These are phyloP conservation scores for Panzeria rudis DNA, from an alignment of 2,888 invertebrate species.

Conservation along the genomic window DNA sequence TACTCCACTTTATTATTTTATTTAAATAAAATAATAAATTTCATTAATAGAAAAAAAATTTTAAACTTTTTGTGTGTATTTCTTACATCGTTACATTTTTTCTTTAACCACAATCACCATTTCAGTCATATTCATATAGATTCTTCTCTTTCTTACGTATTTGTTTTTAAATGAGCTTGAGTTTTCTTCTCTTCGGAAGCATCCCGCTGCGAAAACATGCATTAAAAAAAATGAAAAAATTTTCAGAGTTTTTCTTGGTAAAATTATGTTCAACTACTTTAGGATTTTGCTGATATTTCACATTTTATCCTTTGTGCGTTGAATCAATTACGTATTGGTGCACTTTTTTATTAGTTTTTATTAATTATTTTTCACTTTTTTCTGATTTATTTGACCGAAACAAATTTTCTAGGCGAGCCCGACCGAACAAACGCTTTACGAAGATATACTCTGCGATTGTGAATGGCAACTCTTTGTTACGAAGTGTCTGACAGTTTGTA, in stretches of 20 bases:
- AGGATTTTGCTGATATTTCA: slow-evolving; percentile 50
- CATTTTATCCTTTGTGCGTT: slow-evolving; percentile 65
- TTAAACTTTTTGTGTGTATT: slow-evolving; percentile 71
- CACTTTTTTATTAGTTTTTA: slow-evolving; percentile 63
- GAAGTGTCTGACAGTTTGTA: slow-evolving; percentile 63
- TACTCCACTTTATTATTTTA: slow-evolving; percentile 4
- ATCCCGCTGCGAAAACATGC: slow-evolving; percentile 71
- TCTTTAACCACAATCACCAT: slow-evolving; percentile 63
- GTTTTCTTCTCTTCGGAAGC: slow-evolving; percentile 63
- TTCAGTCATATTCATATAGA: slow-evolving; percentile 61
- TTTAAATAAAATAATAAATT: slow-evolving; percentile 40
- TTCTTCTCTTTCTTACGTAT: slow-evolving; percentile 59
- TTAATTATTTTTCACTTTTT: slow-evolving; percentile 69
- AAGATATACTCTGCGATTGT: slow-evolving; percentile 61
- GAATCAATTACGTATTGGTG: slow-evolving; percentile 36
- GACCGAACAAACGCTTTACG: slow-evolving; percentile 72
- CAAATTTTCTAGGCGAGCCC: slow-evolving; percentile 72
- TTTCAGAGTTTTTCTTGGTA: slow-evolving; percentile 63
- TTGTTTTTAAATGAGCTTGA: slow-evolving; percentile 61
- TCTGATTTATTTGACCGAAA: slow-evolving; percentile 66
- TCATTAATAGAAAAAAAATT: slow-evolving; percentile 56
- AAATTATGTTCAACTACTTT: slow-evolving; percentile 46
- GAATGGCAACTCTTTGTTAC: slow-evolving; percentile 58
- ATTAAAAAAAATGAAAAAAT: slow-evolving; percentile 58
- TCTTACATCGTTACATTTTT: slow-evolving; percentile 71